Evolutionary conservation across 2,888 invertebrate genomes (phyloP).

Genomic region (Stenodema calcarata): DNA sequence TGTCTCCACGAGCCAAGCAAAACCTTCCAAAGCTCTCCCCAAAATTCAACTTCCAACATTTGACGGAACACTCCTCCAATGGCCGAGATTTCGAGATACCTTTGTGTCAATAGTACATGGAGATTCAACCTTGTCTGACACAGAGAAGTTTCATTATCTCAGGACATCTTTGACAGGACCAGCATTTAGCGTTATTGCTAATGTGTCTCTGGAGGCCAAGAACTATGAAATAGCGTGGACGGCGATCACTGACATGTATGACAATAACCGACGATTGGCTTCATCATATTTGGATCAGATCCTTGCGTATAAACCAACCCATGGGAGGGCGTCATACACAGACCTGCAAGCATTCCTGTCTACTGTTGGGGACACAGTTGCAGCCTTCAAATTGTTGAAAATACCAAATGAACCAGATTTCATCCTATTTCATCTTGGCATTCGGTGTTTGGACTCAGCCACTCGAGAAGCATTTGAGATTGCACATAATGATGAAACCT

Average conservation of each 20-base stretch:
- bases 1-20: too few species aligned
- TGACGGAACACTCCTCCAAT: too few species aligned
- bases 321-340: neutral
- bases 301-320: conserved; percentile 35
- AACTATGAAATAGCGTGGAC: conserved; percentile 45
- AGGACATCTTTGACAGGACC: neutral
- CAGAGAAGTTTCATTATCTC: too few species aligned
- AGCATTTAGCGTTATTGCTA: neutral
- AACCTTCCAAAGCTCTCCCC: too few species aligned
- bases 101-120: too few species aligned
- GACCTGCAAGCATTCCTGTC: conserved; percentile 27
- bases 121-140: too few species aligned
- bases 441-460: neutral
- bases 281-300: conserved; percentile 34
- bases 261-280: conserved; percentile 36
- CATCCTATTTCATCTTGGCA: conserved; percentile 21
- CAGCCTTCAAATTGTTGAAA: conserved; percentile 15
- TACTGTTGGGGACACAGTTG: conserved; percentile 29
- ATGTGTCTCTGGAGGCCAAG: neutral
- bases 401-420: too few species aligned
- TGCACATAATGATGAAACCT: conserved; percentile 3
- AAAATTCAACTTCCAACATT: too few species aligned
- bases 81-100: too few species aligned
- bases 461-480: too few species aligned
- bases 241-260: conserved; percentile 21